phyloP scores from a whole-genome alignment of 2,113 vertebrate species.

The Entomyzon cyanotis region DNA sequence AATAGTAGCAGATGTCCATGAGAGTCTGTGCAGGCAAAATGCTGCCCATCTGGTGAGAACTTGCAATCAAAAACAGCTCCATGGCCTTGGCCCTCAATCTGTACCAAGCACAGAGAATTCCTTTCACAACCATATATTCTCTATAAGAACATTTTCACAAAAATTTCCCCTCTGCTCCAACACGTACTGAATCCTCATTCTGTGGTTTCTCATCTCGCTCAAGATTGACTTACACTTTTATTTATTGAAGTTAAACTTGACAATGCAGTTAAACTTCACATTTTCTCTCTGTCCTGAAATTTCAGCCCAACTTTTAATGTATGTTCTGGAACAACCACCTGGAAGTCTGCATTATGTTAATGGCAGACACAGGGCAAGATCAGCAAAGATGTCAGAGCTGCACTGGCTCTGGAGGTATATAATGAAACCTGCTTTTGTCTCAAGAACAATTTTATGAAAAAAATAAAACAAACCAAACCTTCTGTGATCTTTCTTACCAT shows the following conservation, averaged over 20 bases:
- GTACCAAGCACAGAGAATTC: constrained; percentile 19
- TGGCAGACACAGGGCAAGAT: not conserved
- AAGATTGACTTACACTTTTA: not conserved
- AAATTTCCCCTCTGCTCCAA: not conserved
- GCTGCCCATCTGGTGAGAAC: constrained; percentile 95
- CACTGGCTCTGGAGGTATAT: not conserved
- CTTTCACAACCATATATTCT: not conserved
- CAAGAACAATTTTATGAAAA: not conserved
- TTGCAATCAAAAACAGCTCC: constrained; percentile 98
- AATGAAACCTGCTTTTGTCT: not conserved
- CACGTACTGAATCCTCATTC: not conserved
- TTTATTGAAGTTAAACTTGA: not conserved
- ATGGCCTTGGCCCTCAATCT: constrained; percentile 99
- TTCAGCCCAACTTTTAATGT: not conserved
- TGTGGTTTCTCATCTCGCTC: not conserved
- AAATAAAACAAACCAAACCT: not conserved
- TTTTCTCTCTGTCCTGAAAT: not conserved
- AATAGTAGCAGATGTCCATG: constrained; percentile 96
- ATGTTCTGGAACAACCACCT: not conserved
- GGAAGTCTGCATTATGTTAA: not conserved
- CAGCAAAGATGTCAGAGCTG: not conserved
- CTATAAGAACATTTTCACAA: not conserved
- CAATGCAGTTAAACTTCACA: not conserved
- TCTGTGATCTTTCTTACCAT: constrained; percentile 80
- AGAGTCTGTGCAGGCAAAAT: constrained; percentile 98